Percentiles rank a stretch among this genome's conserved stretches.
These are phyloP conservation scores for Candoia aspera DNA, from an alignment of 2,113 vertebrate species.

Conservation along the genomic window DNA sequence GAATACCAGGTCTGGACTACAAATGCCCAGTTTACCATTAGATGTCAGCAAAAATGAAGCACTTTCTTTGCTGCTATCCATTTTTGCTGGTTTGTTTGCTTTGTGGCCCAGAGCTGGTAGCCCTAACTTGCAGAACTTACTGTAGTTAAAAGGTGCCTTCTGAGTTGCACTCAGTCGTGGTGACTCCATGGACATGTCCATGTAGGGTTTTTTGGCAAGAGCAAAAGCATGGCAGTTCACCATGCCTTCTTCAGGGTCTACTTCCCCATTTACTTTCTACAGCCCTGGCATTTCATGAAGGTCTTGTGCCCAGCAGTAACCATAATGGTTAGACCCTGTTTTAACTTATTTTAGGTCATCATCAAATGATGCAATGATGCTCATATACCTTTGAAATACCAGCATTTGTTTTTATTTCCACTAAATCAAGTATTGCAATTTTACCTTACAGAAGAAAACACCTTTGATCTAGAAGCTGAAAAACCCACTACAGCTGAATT, in stretches of 20 bases:
- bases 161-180: too few species aligned
- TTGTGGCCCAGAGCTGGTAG: neutral
- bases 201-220: too few species aligned
- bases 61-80: neutral
- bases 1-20: neutral
- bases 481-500: neutral
- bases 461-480: slow-evolving; percentile 3
- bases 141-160: neutral
- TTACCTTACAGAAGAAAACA: neutral
- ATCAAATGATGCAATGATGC: neutral
- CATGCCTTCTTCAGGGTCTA: too few species aligned
- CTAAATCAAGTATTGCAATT: neutral
- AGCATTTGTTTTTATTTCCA: neutral
- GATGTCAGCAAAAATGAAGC: neutral
- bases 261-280: too few species aligned
- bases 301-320: neutral
- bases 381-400: neutral
- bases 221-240: too few species aligned
- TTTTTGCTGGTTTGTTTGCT: neutral
- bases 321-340: neutral
- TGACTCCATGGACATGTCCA: too few species aligned
- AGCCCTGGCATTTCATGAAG: neutral
- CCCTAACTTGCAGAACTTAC: neutral
- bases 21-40: neutral
- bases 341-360: neutral